Evolutionary conservation across 2,888 invertebrate genomes (phyloP), one percentile per base, ranked within the genome.

Genomic region (Apeira syringaria): DNA sequence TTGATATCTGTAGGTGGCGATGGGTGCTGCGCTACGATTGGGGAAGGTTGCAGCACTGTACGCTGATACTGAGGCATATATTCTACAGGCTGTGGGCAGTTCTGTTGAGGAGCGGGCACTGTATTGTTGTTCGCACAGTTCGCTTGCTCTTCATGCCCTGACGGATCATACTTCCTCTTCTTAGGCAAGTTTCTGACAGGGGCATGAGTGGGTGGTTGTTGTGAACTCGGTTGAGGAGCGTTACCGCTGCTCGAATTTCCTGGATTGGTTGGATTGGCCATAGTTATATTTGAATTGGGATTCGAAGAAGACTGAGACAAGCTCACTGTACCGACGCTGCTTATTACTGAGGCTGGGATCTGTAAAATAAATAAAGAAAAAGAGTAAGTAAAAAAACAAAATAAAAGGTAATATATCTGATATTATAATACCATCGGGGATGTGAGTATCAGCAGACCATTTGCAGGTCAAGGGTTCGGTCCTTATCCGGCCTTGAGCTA

Each of bases 81-180:
- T 30, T 87, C 85, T 8, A 75, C 37, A 0, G 72, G 65, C 10
- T 20, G 20, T 20, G 5, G 20, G 20, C 20, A 20, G 20, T 2
- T 20, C 20, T 20, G 20, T 7, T 70, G 61, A 1, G 80, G 73
- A 10, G 53, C 49, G 13, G 74, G 60, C 4, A 72, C 74, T 5
- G 76, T 74, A 60, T 85, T 82, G 50, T 83, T 91, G 56, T 81
- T 84, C 30, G 79, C 72, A 59, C 90, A 91, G 59, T 65, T 44
- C 4, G 49, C 86, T 48, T 90, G 86, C 63, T 92, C 94, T 77
- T 96, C 96, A 42, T 95, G 84, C 65, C 95, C 94, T 28, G 95
- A 93, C 28, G 94, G 94, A 79, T 95, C 94, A 71, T 94, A 96
- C 85, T 97, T 97, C 53, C 98, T 92, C 86, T 98, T 98, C 86